Evolutionary conservation across 2,797 vertebrate genomes (phyloP).

Genomic region (Botia kubotai): DNA sequence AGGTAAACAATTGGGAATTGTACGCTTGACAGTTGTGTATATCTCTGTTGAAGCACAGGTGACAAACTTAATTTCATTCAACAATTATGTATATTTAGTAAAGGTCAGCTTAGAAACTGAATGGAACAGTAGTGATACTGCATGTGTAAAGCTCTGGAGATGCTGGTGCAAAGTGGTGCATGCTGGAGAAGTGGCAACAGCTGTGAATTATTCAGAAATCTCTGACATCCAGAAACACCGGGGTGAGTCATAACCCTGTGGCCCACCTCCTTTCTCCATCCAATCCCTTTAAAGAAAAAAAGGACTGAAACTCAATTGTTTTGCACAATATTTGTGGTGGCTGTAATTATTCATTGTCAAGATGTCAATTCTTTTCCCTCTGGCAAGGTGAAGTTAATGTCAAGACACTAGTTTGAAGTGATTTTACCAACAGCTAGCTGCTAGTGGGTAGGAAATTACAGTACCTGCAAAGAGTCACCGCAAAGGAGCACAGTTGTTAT

Average conservation of each 20-base stretch:
- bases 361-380: background rate
- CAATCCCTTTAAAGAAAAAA: conserved; percentile 9
- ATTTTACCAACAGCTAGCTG: background rate
- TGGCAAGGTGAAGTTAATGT: conserved; percentile 39
- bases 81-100: background rate
- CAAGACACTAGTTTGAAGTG: conserved; percentile 25
- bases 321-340: conserved; percentile 20
- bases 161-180: conserved; percentile 38
- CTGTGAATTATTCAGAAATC: conserved; percentile 57
- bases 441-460: background rate
- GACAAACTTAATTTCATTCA: background rate
- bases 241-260: conserved; percentile 31
- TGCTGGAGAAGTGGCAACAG: background rate
- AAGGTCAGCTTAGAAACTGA: background rate
- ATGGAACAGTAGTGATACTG: conserved; percentile 14
- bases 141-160: conserved; percentile 41
- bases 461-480: background rate
- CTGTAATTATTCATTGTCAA: conserved; percentile 46
- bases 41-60: too few species aligned
- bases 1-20: too few species aligned
- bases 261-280: conserved; percentile 24
- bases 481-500: background rate
- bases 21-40: too few species aligned
- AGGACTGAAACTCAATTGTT: conserved; percentile 37
- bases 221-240: conserved; percentile 9